Percentiles rank a stretch among this genome's conserved stretches.
These are phyloP conservation scores for Platichthys stellatus DNA, from an alignment of 2,113 vertebrate species.

Conservation along the genomic window DNA sequence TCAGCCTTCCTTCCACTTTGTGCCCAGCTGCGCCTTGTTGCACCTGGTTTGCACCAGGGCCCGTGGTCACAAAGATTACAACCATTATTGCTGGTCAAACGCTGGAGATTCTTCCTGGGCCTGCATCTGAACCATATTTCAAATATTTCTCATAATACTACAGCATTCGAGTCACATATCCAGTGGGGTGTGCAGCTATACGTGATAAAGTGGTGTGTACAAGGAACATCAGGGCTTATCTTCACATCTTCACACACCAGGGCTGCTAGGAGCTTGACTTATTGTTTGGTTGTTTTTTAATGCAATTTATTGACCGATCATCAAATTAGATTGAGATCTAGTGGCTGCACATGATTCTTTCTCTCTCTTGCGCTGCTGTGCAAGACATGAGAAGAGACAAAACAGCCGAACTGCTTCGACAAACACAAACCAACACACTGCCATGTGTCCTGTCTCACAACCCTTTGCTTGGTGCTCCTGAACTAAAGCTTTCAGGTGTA, in stretches of 20 bases:
- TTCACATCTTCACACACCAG: not conserved
- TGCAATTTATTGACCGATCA: not conserved
- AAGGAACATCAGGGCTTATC: not conserved
- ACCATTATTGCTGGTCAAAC: not conserved
- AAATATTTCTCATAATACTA: not conserved
- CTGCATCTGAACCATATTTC: not conserved
- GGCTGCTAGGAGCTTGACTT: not conserved
- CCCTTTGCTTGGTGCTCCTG: not conserved
- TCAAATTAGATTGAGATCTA: not conserved
- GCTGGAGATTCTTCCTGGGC: not conserved
- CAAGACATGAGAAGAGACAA: no score
- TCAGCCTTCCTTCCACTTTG: not conserved
- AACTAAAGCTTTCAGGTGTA: not conserved
- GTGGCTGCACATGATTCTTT: not conserved
- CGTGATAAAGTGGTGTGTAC: not conserved
- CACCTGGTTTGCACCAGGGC: not conserved
- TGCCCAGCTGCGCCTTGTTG: constrained; percentile 2
- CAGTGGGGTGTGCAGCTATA: not conserved
- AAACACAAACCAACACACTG: not conserved
- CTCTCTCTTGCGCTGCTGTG: no score
- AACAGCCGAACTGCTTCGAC: not conserved
- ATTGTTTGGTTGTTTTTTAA: not conserved
- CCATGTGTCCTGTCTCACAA: not conserved
- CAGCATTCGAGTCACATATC: not conserved
- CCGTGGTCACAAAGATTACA: not conserved